Conservation (phyloP, 2,113 vertebrate species). For the Neolamprologus toae region DNA sequence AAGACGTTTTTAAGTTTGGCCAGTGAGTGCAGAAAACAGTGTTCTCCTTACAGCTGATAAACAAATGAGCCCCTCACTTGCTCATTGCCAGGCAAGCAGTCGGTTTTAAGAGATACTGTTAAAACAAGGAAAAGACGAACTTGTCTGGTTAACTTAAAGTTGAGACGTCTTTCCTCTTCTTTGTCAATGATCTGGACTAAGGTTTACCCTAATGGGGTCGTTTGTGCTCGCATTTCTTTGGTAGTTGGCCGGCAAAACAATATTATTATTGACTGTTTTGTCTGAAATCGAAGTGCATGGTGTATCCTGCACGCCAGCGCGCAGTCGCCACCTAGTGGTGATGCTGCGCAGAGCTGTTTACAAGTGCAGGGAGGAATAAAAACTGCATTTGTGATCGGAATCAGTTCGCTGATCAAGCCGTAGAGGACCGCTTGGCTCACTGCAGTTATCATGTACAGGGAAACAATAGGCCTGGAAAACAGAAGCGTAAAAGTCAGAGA, state of each 20-base stretch:
- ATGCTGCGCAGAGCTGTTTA: conserved; percentile 37
- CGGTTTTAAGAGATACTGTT: conserved; percentile 65
- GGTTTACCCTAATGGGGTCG: background rate
- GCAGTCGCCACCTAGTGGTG: conserved; percentile 66
- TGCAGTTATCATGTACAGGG: background rate
- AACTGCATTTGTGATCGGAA: background rate
- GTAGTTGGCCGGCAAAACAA: conserved; percentile 49
- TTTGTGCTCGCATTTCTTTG: conserved; percentile 27
- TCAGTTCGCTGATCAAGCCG: background rate
- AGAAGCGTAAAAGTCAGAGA: background rate
- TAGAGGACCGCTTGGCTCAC: background rate
- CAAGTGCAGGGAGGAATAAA: conserved; percentile 28
- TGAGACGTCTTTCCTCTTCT: conserved; percentile 20
- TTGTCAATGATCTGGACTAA: conserved; percentile 2
- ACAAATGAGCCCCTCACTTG: background rate
- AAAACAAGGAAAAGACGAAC: conserved; percentile 77
- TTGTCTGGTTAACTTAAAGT: conserved; percentile 70
- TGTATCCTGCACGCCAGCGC: conserved; percentile 48
- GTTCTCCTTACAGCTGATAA: background rate
- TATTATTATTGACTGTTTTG: conserved; percentile 71
- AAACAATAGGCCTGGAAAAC: background rate
- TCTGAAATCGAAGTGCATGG: conserved; percentile 69
- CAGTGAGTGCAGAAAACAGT: conserved; percentile 35
- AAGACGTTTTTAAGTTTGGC: conserved; percentile 52
- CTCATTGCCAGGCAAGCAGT: conserved; percentile 23